Conservation (phyloP, 2,113 vertebrate genomes). For the Terrapene triunguis region DNA sequence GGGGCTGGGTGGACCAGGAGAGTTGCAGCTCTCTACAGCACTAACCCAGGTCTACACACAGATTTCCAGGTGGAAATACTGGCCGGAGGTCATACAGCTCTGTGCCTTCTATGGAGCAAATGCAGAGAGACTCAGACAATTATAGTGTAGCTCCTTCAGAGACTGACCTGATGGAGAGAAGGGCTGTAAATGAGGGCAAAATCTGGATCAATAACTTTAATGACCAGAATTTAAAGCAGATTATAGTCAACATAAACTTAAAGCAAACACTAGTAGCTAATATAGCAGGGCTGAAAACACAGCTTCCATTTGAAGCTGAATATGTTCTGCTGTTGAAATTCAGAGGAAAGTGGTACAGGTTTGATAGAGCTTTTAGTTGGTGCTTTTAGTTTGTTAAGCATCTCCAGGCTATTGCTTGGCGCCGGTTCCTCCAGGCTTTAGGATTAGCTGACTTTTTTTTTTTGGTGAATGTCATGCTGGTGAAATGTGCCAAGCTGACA, state of each 20-base stretch:
- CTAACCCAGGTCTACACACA: not conserved
- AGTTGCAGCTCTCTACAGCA: not conserved
- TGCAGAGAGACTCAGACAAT: not conserved
- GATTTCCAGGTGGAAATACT: not conserved
- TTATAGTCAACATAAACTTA: slow-evolving; percentile 56
- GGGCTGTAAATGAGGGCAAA: slow-evolving; percentile 55
- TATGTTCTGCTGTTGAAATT: not conserved
- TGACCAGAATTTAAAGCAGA: slow-evolving; percentile 60
- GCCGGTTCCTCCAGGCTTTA: not conserved
- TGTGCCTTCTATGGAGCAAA: not conserved
- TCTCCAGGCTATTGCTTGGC: accelerated
- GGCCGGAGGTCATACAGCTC: not conserved
- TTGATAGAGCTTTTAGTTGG: not conserved
- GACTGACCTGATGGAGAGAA: not conserved
- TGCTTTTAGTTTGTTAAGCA: not conserved
- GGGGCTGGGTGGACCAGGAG: not conserved
- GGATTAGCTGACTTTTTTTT: not conserved
- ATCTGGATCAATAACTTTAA: slow-evolving; percentile 58
- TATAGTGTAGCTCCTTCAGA: not conserved
- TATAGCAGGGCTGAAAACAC: not conserved
- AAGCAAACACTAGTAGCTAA: slow-evolving; percentile 57
- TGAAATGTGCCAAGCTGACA: not conserved
- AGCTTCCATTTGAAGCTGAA: not conserved
- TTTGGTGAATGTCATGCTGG: accelerated
- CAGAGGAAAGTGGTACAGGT: not conserved